Percentiles rank a stretch among this genome's conserved stretches.
Conservation (phyloP, 2,797 vertebrate genomes). For the Meriones psammophilus region DNA sequence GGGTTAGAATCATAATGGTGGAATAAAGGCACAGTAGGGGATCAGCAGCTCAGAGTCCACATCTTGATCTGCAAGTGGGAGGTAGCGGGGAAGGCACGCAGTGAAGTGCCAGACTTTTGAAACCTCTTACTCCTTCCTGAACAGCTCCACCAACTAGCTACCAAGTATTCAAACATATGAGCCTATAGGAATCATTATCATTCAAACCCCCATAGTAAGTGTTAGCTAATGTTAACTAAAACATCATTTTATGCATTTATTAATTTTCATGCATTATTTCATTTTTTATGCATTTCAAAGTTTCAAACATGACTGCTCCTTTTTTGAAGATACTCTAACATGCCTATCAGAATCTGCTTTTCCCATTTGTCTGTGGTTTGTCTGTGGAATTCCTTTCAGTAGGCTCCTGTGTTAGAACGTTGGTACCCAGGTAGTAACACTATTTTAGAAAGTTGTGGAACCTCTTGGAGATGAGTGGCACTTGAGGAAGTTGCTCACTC, state of each 20-base stretch:
- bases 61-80: background rate
- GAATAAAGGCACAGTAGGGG: background rate
- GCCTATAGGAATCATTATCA: background rate
- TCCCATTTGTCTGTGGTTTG: background rate
- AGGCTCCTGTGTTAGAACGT: background rate
- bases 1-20: background rate
- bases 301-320: background rate
- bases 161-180: background rate
- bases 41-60: background rate
- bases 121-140: background rate
- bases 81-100: background rate
- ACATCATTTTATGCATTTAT: background rate
- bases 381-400: background rate
- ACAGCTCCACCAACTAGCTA: too few relatives aligned
- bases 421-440: too few relatives aligned
- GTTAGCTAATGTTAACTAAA: too few relatives aligned
- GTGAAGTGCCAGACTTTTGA: background rate
- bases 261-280: background rate
- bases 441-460: background rate
- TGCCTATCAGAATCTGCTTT: background rate
- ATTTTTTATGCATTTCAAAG: background rate
- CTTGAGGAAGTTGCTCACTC: background rate
- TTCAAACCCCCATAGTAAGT: background rate
- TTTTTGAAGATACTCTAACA: background rate
- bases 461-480: background rate